Percentiles rank a stretch among this genome's conserved stretches.
Evolutionary conservation across 2,888 invertebrate genomes (phyloP).

Genomic region (Lasioglossum marginatum): DNA sequence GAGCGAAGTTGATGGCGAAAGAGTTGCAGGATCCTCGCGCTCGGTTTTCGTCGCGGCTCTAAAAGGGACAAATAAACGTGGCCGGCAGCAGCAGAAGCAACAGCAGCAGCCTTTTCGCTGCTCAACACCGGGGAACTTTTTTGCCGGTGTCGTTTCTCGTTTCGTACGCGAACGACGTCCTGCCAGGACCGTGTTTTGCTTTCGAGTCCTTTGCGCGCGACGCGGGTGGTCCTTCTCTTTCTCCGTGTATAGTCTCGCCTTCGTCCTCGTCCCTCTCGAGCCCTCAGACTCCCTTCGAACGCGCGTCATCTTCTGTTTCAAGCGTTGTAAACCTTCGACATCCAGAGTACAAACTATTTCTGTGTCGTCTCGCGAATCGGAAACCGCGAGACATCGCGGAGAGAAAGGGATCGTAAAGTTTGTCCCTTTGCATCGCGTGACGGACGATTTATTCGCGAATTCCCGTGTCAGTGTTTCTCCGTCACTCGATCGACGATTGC

Average conservation of each 20-base stretch:
- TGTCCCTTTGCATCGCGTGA: slow-evolving; percentile 14
- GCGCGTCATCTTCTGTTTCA: neutral
- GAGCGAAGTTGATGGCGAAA: neutral
- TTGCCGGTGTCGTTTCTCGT: slow-evolving; percentile 63
- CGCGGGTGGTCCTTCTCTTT: slow-evolving; percentile 57
- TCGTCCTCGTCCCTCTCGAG: neutral
- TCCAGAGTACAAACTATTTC: neutral
- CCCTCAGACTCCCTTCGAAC: neutral
- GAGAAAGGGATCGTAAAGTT: neutral
- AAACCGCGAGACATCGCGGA: neutral
- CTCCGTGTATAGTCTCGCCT: neutral
- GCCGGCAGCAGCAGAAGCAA: neutral
- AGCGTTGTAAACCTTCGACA: neutral
- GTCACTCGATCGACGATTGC: slow-evolving; percentile 7
- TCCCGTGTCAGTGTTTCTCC: slow-evolving; percentile 5
- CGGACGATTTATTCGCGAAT: slow-evolving; percentile 23
- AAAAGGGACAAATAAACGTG: slow-evolving; percentile 62
- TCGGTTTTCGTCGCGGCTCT: slow-evolving; percentile 49
- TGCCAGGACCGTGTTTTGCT: slow-evolving; percentile 56
- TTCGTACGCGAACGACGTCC: slow-evolving; percentile 42
- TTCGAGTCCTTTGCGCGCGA: slow-evolving; percentile 48
- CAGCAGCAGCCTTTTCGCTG: slow-evolving; percentile 53
- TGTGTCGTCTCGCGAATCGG: neutral
- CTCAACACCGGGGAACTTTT: slow-evolving; percentile 36
- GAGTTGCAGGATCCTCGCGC: slow-evolving; percentile 33